phyloP scores from a whole-genome alignment of 2,797 vertebrate species.

The Danio kyathit region DNA sequence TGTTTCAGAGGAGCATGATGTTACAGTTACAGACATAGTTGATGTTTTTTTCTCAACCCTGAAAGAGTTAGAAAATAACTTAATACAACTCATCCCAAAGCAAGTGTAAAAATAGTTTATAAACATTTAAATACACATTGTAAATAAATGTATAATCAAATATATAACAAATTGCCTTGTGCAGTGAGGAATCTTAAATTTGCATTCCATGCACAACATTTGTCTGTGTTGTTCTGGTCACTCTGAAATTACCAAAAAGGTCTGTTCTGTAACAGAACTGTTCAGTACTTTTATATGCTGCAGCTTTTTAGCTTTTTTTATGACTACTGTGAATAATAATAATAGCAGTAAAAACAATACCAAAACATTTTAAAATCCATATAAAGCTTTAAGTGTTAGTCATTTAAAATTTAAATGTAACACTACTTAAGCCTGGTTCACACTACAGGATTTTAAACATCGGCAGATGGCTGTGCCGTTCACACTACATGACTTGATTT shows the following conservation, averaged over 20 bases:
- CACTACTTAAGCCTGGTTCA: no score
- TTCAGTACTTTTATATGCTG: background rate
- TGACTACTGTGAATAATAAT: no score
- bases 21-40: conserved; percentile 82
- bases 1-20: conserved; percentile 72
- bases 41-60: conserved; percentile 82
- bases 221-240: background rate
- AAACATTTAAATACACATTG: conserved; percentile 1
- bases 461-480: no score
- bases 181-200: background rate
- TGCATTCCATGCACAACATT: background rate
- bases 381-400: background rate
- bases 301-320: background rate
- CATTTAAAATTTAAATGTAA: background rate
- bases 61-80: background rate
- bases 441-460: no score
- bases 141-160: no score
- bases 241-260: no score
- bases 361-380: no score
- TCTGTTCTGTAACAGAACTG: background rate
- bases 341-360: no score
- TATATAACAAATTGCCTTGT: background rate
- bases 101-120: background rate
- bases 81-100: background rate
- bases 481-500: no score